A percentile compares a stretch with the other conserved stretches of the same genome.
These are phyloP conservation scores for Aurelia coerulea DNA, from an alignment of 30 jellyfish, hydroid and myxozoan genomes.

Conservation along the genomic window DNA sequence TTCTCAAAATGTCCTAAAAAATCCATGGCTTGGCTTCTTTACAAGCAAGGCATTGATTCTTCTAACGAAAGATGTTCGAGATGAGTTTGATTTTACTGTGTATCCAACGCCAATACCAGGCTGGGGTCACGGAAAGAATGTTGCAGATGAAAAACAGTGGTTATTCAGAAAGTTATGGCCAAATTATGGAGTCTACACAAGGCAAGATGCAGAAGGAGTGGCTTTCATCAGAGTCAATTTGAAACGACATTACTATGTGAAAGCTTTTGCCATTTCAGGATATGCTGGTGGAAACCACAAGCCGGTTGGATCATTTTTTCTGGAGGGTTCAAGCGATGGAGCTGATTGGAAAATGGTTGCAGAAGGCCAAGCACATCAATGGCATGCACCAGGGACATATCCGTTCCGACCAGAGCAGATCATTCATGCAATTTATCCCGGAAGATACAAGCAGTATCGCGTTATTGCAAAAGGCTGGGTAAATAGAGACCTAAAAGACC, in stretches of 20 bases:
- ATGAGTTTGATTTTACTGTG: constrained; percentile 16
- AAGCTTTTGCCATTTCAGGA: not conserved
- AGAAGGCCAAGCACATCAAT: not conserved
- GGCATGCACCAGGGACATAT: constrained; percentile 48
- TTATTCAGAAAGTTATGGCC: not conserved
- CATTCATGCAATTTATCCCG: constrained; percentile 1
- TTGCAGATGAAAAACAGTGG: constrained; percentile 22
- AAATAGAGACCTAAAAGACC: too few species aligned
- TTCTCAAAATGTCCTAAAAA: too few species aligned
- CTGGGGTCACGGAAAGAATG: constrained; percentile 22
- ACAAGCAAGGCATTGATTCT: not conserved
- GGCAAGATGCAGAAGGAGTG: not conserved
- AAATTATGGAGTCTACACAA: not conserved
- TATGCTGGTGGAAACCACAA: not conserved
- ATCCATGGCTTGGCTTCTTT: too few species aligned
- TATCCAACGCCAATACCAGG: constrained; percentile 18
- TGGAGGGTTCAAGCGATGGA: constrained; percentile 5
- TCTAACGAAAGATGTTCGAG: constrained; percentile 9
- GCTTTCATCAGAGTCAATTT: not conserved
- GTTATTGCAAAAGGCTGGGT: constrained; percentile 40
- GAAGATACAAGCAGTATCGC: constrained; percentile 10
- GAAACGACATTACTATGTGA: constrained; percentile 3
- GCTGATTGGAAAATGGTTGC: constrained; percentile 9
- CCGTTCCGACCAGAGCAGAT: constrained; percentile 42
- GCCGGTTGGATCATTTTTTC: not conserved